Evolutionary conservation across 64 coral and sea anemone species (phyloP).

Genomic region (Cladopsammia gracilis): DNA sequence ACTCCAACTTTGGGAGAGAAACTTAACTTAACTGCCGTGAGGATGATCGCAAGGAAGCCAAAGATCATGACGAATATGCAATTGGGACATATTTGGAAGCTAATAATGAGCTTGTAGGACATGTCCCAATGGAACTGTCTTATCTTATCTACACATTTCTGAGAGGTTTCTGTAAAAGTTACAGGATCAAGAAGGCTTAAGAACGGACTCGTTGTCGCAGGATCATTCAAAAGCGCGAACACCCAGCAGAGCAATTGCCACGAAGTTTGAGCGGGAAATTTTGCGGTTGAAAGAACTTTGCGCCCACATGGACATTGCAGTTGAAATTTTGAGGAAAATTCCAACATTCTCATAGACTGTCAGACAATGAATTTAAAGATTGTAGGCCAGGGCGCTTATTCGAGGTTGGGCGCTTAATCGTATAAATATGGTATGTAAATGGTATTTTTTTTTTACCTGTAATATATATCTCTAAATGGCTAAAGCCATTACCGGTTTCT

Average conservation of each 20-base stretch:
- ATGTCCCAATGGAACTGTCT: constrained; percentile 55
- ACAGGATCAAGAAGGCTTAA: constrained; percentile 45
- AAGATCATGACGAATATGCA: constrained; percentile 62
- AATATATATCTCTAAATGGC: too few relatives aligned
- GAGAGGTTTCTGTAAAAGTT: constrained; percentile 58
- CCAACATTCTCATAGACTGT: too few relatives aligned
- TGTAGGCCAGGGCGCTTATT: too few relatives aligned
- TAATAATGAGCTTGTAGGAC: constrained; percentile 38
- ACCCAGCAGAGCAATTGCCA: constrained; percentile 29
- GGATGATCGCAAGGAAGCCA: constrained; percentile 68
- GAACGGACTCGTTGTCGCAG: constrained; percentile 14
- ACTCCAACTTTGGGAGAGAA: constrained; percentile 56
- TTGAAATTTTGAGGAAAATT: too few relatives aligned
- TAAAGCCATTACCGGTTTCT: too few relatives aligned
- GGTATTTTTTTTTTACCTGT: too few relatives aligned
- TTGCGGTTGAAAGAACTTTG: constrained; percentile 3
- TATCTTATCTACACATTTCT: constrained; percentile 64
- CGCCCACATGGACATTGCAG: too few relatives aligned
- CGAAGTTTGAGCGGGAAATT: constrained; percentile 32
- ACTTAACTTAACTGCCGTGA: constrained; percentile 52
- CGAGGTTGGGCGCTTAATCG: too few relatives aligned
- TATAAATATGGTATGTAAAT: too few relatives aligned
- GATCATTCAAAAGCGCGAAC: constrained; percentile 27
- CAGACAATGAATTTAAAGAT: too few relatives aligned
- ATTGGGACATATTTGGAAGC: constrained; percentile 57